Base-by-base conservation (phyloP, 1,140 invertebrate species). In the Agrilus planipennis region DNA sequence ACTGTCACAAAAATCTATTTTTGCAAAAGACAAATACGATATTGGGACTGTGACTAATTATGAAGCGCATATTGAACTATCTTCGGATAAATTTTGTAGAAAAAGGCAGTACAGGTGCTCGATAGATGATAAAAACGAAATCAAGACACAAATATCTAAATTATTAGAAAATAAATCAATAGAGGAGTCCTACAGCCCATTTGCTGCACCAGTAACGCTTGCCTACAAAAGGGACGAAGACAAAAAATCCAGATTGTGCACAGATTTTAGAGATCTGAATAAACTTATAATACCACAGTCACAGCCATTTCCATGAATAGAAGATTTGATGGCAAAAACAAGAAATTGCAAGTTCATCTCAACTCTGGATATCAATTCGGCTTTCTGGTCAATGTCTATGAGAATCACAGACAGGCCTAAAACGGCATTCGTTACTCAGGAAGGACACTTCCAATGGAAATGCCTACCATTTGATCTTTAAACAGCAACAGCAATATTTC, bases 21-120 rank as follows among this genome's bases (percentile, higher is more conserved):
- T 61, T 59, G 59, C 58, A 44, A 61, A 60, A 46, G 41, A 61
- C 31, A 62, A 61, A 51, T 63, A 42, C 52, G 46, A 55, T 45
- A 44, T 52, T 40, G 58, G 53, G 25, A 36, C 27, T 15, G 47
- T 49, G 7, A 39, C 28, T 28, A 36, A 31, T 7, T 50, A 47
- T 34, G 47, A 56, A 54, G 60, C 55, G 40, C 44, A 32, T n/a
- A 61, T 61, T 37, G 54, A 62, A 36, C 34, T 62, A 42, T 11
- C 52, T 12, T 36, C 56, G 11, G 54, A 61, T 12, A 60, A 51
- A 49, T 60, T 60, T 37, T 52, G 52, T 42, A 41, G 42, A 46
- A 60, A 55, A 44, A 56, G 51, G 34, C 58, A 52, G 15, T 58
- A 62, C 29, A 52, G 58, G 44, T 64, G 57, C 31, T 39, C 51